Percentiles rank a stretch among this genome's conserved stretches.
These are phyloP conservation scores for Datnioides undecimradiatus DNA, from an alignment of 2,113 vertebrate species.

Conservation along the genomic window DNA sequence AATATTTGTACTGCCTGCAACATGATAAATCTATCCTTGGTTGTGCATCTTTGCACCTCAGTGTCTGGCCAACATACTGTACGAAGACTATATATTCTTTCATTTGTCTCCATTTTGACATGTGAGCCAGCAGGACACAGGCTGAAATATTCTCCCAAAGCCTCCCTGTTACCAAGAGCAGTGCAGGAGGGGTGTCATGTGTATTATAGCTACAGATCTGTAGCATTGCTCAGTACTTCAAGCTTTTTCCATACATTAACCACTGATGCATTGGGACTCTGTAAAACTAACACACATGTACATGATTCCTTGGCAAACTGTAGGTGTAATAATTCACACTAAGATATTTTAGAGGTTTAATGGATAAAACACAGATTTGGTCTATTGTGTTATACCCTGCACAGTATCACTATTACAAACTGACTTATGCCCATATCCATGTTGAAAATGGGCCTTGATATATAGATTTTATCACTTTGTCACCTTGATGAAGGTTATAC, in stretches of 20 bases:
- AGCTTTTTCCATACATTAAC: not conserved
- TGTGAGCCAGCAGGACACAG: constrained; percentile 19
- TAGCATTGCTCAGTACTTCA: not conserved
- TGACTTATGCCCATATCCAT: not conserved
- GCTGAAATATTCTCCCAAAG: constrained; percentile 51
- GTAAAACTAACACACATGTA: not conserved
- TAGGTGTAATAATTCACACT: not conserved
- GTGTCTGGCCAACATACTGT: constrained; percentile 50
- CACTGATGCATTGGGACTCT: not conserved
- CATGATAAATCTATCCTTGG: constrained; percentile 45
- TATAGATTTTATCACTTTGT: not conserved
- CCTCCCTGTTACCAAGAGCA: constrained; percentile 32
- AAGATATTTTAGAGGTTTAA: not conserved
- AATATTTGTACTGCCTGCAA: constrained; percentile 68
- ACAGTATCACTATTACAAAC: not conserved
- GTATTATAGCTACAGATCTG: constrained; percentile 29
- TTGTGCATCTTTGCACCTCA: constrained; percentile 58
- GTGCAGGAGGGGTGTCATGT: not conserved
- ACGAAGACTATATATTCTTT: constrained; percentile 36
- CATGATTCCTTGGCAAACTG: not conserved
- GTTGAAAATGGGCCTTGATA: not conserved
- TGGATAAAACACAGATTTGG: not conserved
- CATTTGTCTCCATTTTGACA: constrained; percentile 28
- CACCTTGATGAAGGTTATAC: not conserved
- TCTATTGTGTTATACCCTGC: not conserved